Evolutionary conservation across 2,797 vertebrate species (phyloP).

Genomic region (Pteronotus mesoamericanus): DNA sequence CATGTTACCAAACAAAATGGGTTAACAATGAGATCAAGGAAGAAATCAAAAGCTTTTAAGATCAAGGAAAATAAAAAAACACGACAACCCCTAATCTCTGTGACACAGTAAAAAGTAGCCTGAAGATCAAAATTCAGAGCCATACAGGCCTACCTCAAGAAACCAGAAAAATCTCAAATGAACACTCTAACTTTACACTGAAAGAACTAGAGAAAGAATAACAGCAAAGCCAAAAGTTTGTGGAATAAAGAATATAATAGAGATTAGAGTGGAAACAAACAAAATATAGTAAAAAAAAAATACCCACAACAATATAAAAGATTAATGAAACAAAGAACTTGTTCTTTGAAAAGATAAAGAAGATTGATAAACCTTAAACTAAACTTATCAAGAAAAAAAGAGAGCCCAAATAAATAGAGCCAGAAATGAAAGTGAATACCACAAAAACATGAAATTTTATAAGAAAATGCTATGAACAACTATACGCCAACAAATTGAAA

Average conservation of each 20-base stretch:
- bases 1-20: not conserved
- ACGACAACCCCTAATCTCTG: not conserved
- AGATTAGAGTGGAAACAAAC: not conserved
- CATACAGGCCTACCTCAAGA: not conserved
- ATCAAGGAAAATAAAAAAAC: not conserved
- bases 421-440: not conserved
- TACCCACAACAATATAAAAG: not conserved
- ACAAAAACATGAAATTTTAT: not conserved
- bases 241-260: not conserved
- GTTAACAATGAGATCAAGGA: no score
- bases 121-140: not conserved
- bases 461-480: not conserved
- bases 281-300: not conserved
- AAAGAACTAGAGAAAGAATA: not conserved
- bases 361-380: not conserved
- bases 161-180: no score
- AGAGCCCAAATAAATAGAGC: not conserved
- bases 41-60: not conserved
- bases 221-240: not conserved
- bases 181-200: no score
- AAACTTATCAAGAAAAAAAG: not conserved
- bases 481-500: not conserved
- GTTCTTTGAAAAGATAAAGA: not conserved
- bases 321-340: not conserved
- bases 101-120: not conserved